Evolutionary conservation across 2,888 invertebrate genomes (phyloP), one percentile per base, ranked within the genome.

Genomic region (Drosophila picticornis): DNA sequence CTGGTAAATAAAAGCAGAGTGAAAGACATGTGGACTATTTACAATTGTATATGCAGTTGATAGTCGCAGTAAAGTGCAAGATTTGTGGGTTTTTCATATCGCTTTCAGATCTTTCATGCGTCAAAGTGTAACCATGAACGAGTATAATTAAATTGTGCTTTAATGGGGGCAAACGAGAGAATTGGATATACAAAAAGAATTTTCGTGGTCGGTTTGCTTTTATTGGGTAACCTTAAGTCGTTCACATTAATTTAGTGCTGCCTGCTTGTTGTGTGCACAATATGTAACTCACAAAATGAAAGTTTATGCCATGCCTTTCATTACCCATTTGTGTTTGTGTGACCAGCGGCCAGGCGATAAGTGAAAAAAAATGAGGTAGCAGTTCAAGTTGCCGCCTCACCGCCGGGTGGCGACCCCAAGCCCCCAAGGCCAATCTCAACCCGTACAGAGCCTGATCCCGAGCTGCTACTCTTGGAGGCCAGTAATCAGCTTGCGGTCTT

Each of bases 311-410:
- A 19, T 56, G 72, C 58, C 70, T 81, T 90, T 84, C 84, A 86
- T 86, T 86, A 73, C 59, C 71, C 76, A 88, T 88, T 67, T 84
- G 73, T 69, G 75, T 59, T 60, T 50, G 57, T 52, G 72, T 60
- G 88, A 48, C 77, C 80, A 83, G 62, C 77, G 90, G 60, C 77
- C 86, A 83, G 74, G 77, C 90, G 89, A 89, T 90, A 89, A 84
- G 87, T 90, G 90, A 89, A 83, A 83, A 83, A 75, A 75, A 84
- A 89, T 83, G 81, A 89, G 77, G 80, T 82, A 52, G 48, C 56
- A 61, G 68, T 58, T 78, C 59, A 62, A 73, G 73, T 65, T 81
- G 43, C 27, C 34, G 48, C 50, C 31, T 70, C 56, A 51, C 55
- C 62, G 55, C 53, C 25, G 13, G 40, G 11, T 55, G 19, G 56